Evolutionary conservation across 2,888 invertebrate species (phyloP).

Genomic region (Horisme vitalbata): DNA sequence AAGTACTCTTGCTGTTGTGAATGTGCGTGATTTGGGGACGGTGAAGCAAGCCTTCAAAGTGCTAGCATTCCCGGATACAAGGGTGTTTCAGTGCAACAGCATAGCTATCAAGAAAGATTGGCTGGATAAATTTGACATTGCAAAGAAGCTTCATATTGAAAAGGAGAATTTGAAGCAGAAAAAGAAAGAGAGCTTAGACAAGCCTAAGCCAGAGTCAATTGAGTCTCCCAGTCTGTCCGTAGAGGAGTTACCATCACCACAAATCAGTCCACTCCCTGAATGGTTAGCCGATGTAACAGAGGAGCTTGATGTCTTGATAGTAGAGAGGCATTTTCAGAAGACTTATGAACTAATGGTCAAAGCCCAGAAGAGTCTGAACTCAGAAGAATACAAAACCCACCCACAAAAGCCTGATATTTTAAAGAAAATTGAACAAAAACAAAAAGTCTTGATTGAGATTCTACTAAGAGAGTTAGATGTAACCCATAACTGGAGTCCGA

Average conservation of each 20-base stretch:
- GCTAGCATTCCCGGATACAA: conserved; percentile 95
- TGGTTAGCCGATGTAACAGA: conserved; percentile 96
- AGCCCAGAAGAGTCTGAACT: conserved; percentile 67
- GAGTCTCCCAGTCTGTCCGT: conserved; percentile 77
- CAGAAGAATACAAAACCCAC: conserved; percentile 66
- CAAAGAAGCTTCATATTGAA: conserved; percentile 90
- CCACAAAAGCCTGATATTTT: conserved; percentile 67
- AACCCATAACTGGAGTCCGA: conserved; percentile 93
- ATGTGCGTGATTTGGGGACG: conserved; percentile 94
- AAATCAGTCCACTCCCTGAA: conserved; percentile 84
- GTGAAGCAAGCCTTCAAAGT: conserved; percentile 97
- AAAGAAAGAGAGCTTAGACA: conserved; percentile 70
- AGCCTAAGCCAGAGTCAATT: conserved; percentile 64
- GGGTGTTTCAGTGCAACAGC: conserved; percentile 95
- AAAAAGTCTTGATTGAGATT: conserved; percentile 91
- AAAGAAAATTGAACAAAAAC: conserved; percentile 86
- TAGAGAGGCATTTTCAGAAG: conserved; percentile 97
- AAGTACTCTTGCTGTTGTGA: conserved; percentile 95
- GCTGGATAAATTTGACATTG: conserved; percentile 95
- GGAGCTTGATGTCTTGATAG: conserved; percentile 96
- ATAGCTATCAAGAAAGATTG: conserved; percentile 93
- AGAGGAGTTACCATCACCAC: conserved; percentile 71
- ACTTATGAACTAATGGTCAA: conserved; percentile 91
- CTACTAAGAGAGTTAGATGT: conserved; percentile 94
- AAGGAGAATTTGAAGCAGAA: conserved; percentile 83